Base-by-base conservation (phyloP, 2,797 vertebrate genomes). In the Spea hammondii region DNA sequence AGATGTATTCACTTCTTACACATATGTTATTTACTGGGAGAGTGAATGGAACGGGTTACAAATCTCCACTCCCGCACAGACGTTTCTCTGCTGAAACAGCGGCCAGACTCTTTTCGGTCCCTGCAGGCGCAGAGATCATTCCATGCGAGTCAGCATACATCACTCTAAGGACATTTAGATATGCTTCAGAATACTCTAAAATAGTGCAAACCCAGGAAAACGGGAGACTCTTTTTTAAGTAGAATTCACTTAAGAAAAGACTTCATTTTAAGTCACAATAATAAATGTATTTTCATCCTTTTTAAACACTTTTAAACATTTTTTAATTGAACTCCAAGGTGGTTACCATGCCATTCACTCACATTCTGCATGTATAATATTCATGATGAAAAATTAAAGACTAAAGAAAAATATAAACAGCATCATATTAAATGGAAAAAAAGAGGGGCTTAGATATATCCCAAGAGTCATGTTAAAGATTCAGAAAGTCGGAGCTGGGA, bases 401-500 rank as follows among this genome's bases (percentile, higher is more conserved):
- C 76, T 84, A 85, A 87, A 59, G 67, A 74, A 67, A 85, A 76
- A 85, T 44, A 60, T 72, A 90, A 89, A 84, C 51, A 14, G 60
- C 74, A 84, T 84, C 74, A 45, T 83, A 89, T 88, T 59, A 69
- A 86, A 84, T 70, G 4, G 14, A 1, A 47, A 3, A 76, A 72
- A 62, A 66, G 32, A 32, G 32, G 78, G 74, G 69, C 49, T 79
- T 2, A 60, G 65, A 69, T 65, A 0, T 9, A 62, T 85, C 90
- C 87, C 86, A 82, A 13, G 86, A 88, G 89, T 78, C 80, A 75
- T 74, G 82, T 89, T 86, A 88, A 87, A 88, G 84, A 84, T 85
- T 85, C 79, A 83, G 85, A 86, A 32, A 87, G 85, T 84, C 85
- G 73, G 17, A 80, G 76, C 78, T 80, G 77, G 84, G 77, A 86